A percentile compares a stretch with the other conserved stretches of the same genome.
Conservation (phyloP, 2,797 vertebrate genomes). For the Poliocrania exsul region DNA sequence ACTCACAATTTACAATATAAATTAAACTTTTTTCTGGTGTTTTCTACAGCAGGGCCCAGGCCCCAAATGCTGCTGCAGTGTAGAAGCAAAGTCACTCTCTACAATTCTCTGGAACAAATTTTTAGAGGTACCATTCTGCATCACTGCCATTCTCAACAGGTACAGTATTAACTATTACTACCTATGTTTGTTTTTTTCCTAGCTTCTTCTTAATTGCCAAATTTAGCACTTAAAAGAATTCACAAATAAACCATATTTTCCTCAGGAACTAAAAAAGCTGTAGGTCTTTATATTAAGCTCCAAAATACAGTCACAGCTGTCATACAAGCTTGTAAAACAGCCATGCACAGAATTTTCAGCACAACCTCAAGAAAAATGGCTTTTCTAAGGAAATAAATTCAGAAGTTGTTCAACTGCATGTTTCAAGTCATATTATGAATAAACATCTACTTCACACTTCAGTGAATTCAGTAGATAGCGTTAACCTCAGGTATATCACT, state of each 20-base stretch:
- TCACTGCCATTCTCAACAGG: neutral
- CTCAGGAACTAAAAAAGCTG: neutral
- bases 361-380: neutral
- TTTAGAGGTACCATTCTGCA: fast-evolving
- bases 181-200: neutral
- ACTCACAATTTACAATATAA: neutral
- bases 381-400: neutral
- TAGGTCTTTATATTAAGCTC: neutral
- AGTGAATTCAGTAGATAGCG: fast-evolving
- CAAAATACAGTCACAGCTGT: neutral
- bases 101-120: neutral
- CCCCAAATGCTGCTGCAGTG: neutral
- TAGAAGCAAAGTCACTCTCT: neutral
- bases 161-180: neutral
- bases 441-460: neutral
- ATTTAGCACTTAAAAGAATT: neutral
- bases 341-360: neutral
- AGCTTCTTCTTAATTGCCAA: neutral
- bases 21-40: neutral
- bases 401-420: neutral
- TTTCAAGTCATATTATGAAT: neutral
- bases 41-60: neutral
- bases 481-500: fast-evolving
- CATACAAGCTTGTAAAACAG: neutral
- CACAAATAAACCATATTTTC: fast-evolving